These are phyloP conservation scores for Balaeniceps rex DNA, from an alignment of 2,113 vertebrate species.

Conservation along the genomic window DNA sequence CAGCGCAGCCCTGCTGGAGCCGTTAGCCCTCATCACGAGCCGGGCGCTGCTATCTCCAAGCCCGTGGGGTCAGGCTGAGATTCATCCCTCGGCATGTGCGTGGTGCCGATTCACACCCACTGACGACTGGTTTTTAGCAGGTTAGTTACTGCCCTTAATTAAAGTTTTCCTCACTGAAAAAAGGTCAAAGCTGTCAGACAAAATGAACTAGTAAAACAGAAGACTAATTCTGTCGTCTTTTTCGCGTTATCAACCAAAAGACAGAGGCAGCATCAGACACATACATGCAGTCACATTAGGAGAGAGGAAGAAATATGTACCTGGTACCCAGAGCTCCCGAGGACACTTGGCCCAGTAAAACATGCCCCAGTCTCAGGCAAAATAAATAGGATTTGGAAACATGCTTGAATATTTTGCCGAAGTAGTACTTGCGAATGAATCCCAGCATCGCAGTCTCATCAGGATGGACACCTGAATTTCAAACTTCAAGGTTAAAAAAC, in stretches of 20 bases:
- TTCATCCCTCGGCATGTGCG: not conserved
- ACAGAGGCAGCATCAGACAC: not conserved
- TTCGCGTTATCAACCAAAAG: not conserved
- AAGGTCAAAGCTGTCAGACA: not conserved
- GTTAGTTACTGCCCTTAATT: not conserved
- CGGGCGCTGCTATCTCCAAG: accelerated
- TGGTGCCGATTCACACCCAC: not conserved
- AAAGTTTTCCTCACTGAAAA: not conserved
- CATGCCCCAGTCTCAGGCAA: not conserved
- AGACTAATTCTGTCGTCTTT: not conserved
- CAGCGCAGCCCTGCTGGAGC: not conserved
- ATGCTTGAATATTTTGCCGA: not conserved
- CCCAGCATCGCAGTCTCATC: not conserved
- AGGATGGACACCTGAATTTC: not conserved
- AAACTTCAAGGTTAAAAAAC: not conserved
- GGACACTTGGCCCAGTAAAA: not conserved
- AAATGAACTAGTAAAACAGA: not conserved
- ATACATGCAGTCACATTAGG: not conserved
- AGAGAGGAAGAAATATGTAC: not conserved
- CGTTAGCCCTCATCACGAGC: not conserved
- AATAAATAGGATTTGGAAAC: not conserved
- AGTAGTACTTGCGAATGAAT: not conserved
- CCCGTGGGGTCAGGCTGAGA: not conserved
- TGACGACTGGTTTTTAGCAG: not conserved
- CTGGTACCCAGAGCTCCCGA: not conserved